These are phyloP conservation scores for Eretmochelys imbricata DNA, from an alignment of 2,113 vertebrate genomes.

Conservation along the genomic window DNA sequence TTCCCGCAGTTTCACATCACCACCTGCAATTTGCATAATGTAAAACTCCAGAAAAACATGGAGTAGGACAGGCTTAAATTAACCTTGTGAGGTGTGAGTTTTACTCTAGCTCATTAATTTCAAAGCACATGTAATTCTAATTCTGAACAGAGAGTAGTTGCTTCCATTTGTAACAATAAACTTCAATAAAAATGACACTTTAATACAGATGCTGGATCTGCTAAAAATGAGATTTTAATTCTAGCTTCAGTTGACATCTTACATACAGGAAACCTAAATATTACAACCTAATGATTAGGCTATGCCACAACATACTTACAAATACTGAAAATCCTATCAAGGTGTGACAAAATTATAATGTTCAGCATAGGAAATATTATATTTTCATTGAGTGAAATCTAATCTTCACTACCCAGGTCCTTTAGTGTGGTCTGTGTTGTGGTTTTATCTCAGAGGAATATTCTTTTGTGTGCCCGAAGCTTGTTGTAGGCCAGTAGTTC, in stretches of 20 bases:
- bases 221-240: background rate
- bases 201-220: background rate
- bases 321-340: background rate
- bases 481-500: background rate
- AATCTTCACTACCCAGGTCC: background rate
- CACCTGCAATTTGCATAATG: constrained; percentile 46
- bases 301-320: background rate
- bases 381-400: constrained; percentile 1
- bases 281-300: background rate
- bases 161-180: constrained; percentile 8
- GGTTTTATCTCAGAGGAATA: background rate
- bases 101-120: constrained; percentile 48
- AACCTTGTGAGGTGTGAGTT: constrained; percentile 2
- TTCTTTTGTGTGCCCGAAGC: background rate
- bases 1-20: constrained; percentile 39
- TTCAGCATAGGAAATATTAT: background rate
- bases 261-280: background rate
- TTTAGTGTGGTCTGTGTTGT: background rate
- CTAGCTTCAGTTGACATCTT: background rate
- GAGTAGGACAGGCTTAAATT: constrained; percentile 22
- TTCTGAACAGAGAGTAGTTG: background rate
- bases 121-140: background rate
- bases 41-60: constrained; percentile 27
- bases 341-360: background rate
- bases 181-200: background rate